Percentiles rank a stretch among this genome's conserved stretches.
Evolutionary conservation across 2,888 invertebrate species (phyloP).

Genomic region (Nesidiocoris tenuis): DNA sequence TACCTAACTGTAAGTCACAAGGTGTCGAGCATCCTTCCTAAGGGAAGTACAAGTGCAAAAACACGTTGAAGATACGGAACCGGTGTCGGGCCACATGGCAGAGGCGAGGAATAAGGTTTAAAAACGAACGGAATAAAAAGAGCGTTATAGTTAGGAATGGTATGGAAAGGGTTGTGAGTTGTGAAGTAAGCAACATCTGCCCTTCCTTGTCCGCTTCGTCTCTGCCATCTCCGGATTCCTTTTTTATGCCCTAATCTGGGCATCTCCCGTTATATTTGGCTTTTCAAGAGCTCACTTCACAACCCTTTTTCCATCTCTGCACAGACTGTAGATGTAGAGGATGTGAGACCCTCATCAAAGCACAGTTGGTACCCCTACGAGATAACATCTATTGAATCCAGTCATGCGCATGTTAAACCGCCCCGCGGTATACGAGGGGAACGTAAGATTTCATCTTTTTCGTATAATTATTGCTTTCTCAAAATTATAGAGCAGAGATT

Average conservation of each 20-base stretch:
- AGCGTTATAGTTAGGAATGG: constrained; percentile 9
- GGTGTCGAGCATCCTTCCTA: not conserved
- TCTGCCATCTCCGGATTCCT: constrained; percentile 23
- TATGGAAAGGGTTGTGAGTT: constrained; percentile 33
- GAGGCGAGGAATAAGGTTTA: constrained; percentile 9
- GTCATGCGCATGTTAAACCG: constrained; percentile 35
- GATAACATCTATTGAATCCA: constrained; percentile 41
- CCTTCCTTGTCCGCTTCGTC: constrained; percentile 13
- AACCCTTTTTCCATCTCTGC: constrained; percentile 39
- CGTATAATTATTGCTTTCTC: constrained; percentile 31
- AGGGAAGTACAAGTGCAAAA: constrained; percentile 34
- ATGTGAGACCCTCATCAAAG: constrained; percentile 42
- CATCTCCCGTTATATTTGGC: constrained; percentile 44
- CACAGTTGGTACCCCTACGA: constrained; percentile 39
- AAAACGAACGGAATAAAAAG: not conserved
- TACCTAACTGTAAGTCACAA: not conserved
- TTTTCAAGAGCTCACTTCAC: constrained; percentile 8
- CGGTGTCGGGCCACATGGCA: not conserved
- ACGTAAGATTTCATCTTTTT: constrained; percentile 21
- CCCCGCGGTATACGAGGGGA: constrained; percentile 2
- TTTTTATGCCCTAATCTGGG: constrained; percentile 42
- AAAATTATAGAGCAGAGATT: constrained; percentile 30
- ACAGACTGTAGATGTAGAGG: no score
- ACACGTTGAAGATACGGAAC: constrained; percentile 4
- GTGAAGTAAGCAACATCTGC: constrained; percentile 28